Evolutionary conservation across 2,797 vertebrate species (phyloP), one percentile per base, ranked within the genome.

Genomic region (Leptatherina wallacei): DNA sequence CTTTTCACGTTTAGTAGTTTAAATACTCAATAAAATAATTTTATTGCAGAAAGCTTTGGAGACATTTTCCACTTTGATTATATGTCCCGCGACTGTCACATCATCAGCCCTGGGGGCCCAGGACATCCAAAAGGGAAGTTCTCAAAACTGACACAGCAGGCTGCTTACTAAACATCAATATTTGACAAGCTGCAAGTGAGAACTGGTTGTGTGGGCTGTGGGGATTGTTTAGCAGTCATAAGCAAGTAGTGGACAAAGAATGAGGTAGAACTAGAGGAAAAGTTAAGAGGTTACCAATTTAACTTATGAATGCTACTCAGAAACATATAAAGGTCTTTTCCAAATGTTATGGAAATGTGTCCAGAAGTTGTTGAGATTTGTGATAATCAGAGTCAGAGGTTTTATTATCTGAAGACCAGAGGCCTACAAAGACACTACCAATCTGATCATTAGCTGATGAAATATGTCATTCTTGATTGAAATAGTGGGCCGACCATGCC

Each of bases 381-480:
- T 1, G 9, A 42, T 27, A 14, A 33, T 40, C 24, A 30, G 33
- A 52, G 27, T 52, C 29, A 47, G n/a, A 33, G 10, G 33, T 51
- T 38, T 68, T 0, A 47, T 64, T 49, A 30, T 71, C 35, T 12
- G 5, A 18, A 51, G 11, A 71, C 29, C 49, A 69, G 13, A 11
- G 69, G 30, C 60, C 27, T 44, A 18, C 69, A 52, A 51, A 54
- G 57, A 0, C 66, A 16, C 62, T 16, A 0, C 14, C 10, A 57
- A 33, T 67, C 62, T 6, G 0, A 24, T 58, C 5, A 66, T 30
- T 58, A 40, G 40, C 20, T 69, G 32, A 49, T 61, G 52, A 63
- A 63, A 42, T 60, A 63, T 67, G 49, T 75, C 8, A 27, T 16
- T 57, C n/a, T 55, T 36, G 14, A 74, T 65, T 18, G 49, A 81